Evolutionary conservation across 2,113 vertebrate genomes (phyloP).

Genomic region (Lophochroa leadbeateri): DNA sequence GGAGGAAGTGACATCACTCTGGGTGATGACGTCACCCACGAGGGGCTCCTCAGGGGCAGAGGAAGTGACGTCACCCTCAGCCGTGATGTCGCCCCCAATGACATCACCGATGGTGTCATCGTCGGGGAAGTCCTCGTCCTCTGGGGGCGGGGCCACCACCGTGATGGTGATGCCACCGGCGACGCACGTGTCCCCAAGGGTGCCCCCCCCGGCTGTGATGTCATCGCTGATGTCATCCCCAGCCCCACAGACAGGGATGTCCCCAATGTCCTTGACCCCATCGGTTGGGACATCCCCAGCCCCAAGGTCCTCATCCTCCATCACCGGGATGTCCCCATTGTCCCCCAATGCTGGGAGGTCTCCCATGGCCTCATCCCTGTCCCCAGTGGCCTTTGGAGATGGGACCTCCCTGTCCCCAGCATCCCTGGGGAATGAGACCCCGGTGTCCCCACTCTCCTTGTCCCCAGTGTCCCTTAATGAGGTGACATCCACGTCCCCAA

Average conservation of each 20-base stretch:
- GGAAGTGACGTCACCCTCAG: not conserved
- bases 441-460: too few relatives aligned
- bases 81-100: fast-evolving
- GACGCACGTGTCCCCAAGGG: not conserved
- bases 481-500: not conserved
- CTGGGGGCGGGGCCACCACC: not conserved
- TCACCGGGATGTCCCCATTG: not conserved
- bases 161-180: not conserved
- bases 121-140: not conserved
- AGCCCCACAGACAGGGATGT: not conserved
- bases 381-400: too few relatives aligned
- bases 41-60: not conserved
- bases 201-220: not conserved
- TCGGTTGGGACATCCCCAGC: too few relatives aligned
- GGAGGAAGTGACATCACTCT: not conserved
- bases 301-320: too few relatives aligned
- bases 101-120: not conserved
- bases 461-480: too few relatives aligned
- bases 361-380: too few relatives aligned
- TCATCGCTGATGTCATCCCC: not conserved
- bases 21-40: not conserved
- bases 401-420: too few relatives aligned
- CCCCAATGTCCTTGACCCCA: not conserved
- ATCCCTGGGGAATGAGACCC: too few relatives aligned
- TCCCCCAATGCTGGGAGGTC: too few relatives aligned